Evolutionary conservation across 2,888 invertebrate species (phyloP), one percentile per base, ranked within the genome.

Genomic region (Colostygia pectinataria): DNA sequence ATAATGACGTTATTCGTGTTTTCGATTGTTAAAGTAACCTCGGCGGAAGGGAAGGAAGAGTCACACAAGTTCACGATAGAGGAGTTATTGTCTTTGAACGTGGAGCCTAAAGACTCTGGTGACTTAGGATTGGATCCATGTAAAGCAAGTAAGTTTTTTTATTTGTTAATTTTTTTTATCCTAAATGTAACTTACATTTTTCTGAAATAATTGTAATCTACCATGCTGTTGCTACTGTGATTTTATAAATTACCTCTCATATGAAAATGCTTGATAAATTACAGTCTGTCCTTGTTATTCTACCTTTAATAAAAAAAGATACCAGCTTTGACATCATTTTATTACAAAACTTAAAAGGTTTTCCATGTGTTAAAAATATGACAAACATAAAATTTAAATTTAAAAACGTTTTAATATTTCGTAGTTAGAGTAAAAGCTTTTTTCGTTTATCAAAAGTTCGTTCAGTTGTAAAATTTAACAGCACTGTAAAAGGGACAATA

Each of bases 71-170:
- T 91, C 74, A 93, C 93, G 42, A 91, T 94, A 71, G 93, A 95
- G 15, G 93, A 96, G 70, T 82, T 96, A 59, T 76, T 94, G 68
- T 91, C 83, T 43, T 91, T 83, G 44, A 88, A 91, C 59, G 96
- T 94, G 68, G 93, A 94, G 33, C 90, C 90, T 53, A 93, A 93
- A 72, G 92, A 93, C 51, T 95, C 95, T 32, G 91, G 92, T 56
- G 96, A 96, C 77, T 82, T 95, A 58, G 95, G 96, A 75, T 88
- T 95, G 91, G 96, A 96, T 86, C 94, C 96, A 45, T 96, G 96
- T 84, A 96, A 96, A 92, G 95, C 96, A 77, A 95, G 96, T 96
- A 85, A 93, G 93, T 81, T 9, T 20, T 14, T 14, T 42, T 2
- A 32, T 27, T 31, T 14, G 15, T 3, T 20, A 3, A 2, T 18